Conservation (phyloP, 2,797 vertebrate species). For the Tapera naevia region DNA sequence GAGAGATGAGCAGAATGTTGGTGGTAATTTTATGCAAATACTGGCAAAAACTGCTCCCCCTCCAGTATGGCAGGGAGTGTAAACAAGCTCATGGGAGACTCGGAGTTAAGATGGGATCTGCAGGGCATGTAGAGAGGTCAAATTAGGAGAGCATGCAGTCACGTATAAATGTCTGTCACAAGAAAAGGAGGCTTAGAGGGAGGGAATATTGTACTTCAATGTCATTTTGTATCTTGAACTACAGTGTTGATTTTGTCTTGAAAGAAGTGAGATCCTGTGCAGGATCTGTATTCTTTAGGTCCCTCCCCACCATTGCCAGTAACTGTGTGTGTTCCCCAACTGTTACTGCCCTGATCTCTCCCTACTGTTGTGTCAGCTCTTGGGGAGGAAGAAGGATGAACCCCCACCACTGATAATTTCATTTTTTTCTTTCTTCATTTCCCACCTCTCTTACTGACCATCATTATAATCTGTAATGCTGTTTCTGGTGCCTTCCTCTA, state of each 20-base stretch:
- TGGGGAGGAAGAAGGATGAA: not conserved
- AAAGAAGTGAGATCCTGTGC: not conserved
- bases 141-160: not conserved
- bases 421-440: not conserved
- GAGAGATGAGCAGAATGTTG: not conserved
- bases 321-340: not conserved
- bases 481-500: not conserved
- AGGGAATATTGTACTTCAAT: not conserved
- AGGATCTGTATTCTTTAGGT: not conserved
- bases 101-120: not conserved
- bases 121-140: not conserved
- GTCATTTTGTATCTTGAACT: not conserved
- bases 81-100: not conserved
- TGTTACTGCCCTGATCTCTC: not conserved
- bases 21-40: not conserved
- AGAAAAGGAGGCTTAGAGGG: not conserved
- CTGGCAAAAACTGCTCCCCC: not conserved
- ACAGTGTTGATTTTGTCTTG: not conserved
- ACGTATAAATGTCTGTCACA: not conserved
- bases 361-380: not conserved
- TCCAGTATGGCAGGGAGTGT: not conserved
- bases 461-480: not conserved
- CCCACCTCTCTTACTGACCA: not conserved
- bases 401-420: not conserved
- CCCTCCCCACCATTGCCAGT: not conserved